Conservation (phyloP, 2,113 vertebrate genomes). For the Melanostigma gelatinosum region DNA sequence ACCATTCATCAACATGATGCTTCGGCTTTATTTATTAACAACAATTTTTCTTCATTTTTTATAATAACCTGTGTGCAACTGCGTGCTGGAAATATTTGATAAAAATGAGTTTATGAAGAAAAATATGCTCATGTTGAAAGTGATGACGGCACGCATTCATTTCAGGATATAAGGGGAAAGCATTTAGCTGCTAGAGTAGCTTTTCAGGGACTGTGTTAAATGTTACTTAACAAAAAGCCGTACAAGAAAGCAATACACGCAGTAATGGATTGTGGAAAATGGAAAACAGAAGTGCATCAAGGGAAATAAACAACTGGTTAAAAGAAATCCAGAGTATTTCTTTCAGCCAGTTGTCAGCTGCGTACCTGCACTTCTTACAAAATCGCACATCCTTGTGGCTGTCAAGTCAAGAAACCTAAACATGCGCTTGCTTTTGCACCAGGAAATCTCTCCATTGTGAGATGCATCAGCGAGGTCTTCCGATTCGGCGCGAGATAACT, state of each 20-base stretch:
- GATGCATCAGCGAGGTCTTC: slow-evolving; percentile 4
- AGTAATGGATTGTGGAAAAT: slow-evolving; percentile 26
- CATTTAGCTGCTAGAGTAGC: slow-evolving; percentile 8
- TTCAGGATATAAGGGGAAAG: slow-evolving; percentile 31
- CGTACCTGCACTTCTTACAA: slow-evolving; percentile 22
- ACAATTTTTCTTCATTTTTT: slow-evolving; percentile 1
- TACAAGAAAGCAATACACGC: neutral
- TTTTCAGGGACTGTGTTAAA: slow-evolving; percentile 23
- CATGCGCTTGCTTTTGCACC: slow-evolving; percentile 31
- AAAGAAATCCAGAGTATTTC: slow-evolving; percentile 26
- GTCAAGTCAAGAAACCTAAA: slow-evolving; percentile 45
- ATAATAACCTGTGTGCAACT: neutral
- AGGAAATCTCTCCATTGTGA: slow-evolving; percentile 33
- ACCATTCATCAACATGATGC: slow-evolving; percentile 26
- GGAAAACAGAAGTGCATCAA: slow-evolving; percentile 17
- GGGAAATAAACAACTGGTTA: slow-evolving; percentile 40
- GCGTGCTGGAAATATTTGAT: slow-evolving; percentile 15
- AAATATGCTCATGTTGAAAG: neutral
- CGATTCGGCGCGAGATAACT: slow-evolving; percentile 19
- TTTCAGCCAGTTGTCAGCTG: slow-evolving; percentile 15
- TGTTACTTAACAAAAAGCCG: slow-evolving; percentile 29
- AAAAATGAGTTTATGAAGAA: slow-evolving; percentile 8
- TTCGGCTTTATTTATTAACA: neutral
- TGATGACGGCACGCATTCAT: slow-evolving; percentile 11
- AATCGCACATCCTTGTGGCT: slow-evolving; percentile 27